Evolutionary conservation across 2,797 vertebrate genomes (phyloP), one percentile per base, ranked within the genome.

Genomic region (Artibeus lituratus): DNA sequence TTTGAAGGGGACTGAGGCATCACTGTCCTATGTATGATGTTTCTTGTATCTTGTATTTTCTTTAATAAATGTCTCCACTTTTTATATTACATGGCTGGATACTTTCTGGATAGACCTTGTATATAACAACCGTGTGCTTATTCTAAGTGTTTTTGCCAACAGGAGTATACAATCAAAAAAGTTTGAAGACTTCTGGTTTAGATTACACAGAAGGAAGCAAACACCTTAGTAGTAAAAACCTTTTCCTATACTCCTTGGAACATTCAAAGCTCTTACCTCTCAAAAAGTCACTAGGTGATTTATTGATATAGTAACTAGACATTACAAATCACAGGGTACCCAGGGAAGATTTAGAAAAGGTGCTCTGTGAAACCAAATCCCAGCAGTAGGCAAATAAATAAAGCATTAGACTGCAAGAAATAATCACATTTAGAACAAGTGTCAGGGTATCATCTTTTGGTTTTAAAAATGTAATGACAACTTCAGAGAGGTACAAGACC

Each of bases 381-480:
- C 39, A 95, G 44, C 72, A 37, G 39, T 51, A 76, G 24, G 29
- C 26, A 96, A 87, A 90, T 72, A 89, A 78, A 94, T 83, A 76
- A 65, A 76, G 37, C 59, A 87, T n/a, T 32, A 92, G 93, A 10
- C 9, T 81, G 6, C 65, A 94, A 82, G 32, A 87, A 94, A 94
- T 72, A 89, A 72, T 49, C 53, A 49, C 57, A 87, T 39, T 89
- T 72, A 69, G 39, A 85, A 70, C 32, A 78, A 91, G 10, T 24
- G 29, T 37, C 78, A 87, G 26, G 55, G 42, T 32, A 92, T 77
- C 51, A 51, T 88, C 76, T 87, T 74, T 91, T 85, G n/a, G 19
- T 72, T 93, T 73, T 78, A 65, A 90, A 39, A 55, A 37, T 7
- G 72, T 74, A 86, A 94, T 76, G n/a, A 72, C 59, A 57, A 94